These are phyloP conservation scores for Psittacara wagleri DNA, from an alignment of 2,113 vertebrate genomes.

Conservation along the genomic window DNA sequence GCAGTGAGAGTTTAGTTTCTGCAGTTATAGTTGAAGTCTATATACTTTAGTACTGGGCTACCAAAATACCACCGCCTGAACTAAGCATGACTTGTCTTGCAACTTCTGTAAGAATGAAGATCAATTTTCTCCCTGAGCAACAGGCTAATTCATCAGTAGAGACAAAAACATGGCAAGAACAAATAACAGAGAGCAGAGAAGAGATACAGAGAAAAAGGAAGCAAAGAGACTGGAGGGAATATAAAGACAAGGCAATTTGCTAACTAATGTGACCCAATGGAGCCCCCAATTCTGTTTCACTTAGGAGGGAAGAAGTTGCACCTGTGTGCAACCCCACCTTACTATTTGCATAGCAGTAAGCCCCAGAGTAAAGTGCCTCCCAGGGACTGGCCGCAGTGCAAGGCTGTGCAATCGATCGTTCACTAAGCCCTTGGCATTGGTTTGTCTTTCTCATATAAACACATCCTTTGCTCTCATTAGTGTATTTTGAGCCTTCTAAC, in stretches of 20 bases:
- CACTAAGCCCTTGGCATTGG: background rate
- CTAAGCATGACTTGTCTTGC: conserved; percentile 17
- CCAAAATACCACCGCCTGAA: conserved; percentile 20
- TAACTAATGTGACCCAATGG: background rate
- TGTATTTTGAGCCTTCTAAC: background rate
- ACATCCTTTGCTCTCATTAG: background rate
- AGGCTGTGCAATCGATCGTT: background rate
- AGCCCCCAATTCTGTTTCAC: background rate
- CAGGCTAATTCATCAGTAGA: conserved; percentile 48
- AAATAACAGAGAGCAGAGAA: conserved; percentile 5
- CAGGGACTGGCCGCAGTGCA: background rate
- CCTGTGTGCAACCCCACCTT: background rate
- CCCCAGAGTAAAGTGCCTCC: background rate
- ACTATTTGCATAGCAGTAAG: background rate
- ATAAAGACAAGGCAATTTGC: conserved; percentile 33
- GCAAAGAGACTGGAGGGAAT: background rate
- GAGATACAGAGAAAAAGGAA: background rate
- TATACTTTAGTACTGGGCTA: background rate
- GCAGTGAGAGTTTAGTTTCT: background rate
- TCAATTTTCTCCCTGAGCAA: conserved; percentile 55
- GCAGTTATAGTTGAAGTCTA: background rate
- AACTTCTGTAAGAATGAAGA: conserved; percentile 29
- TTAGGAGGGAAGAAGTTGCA: background rate
- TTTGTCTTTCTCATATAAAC: background rate
- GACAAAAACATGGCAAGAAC: conserved; percentile 13